Conservation (phyloP, 2,888 invertebrate genomes). For the Melipona bicolor region DNA sequence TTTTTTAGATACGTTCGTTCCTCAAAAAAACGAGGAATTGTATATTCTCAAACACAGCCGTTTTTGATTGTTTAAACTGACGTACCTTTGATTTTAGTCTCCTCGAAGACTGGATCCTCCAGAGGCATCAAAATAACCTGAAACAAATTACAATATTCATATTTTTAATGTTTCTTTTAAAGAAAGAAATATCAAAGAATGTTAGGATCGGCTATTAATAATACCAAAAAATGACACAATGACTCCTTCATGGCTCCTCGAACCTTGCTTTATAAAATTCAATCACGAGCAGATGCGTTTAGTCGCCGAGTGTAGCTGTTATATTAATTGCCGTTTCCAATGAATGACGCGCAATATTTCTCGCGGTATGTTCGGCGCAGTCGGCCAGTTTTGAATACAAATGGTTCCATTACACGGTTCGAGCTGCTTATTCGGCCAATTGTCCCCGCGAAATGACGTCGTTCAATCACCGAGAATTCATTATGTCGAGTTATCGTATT, state of each 20-base stretch:
- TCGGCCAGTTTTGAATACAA: constrained; percentile 55
- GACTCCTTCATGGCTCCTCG: not conserved
- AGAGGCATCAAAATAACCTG: not conserved
- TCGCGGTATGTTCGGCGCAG: constrained; percentile 26
- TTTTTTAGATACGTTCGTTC: no score
- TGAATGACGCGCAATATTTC: constrained; percentile 53
- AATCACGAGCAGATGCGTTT: not conserved
- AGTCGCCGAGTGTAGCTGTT: constrained; percentile 23
- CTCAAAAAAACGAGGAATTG: not conserved
- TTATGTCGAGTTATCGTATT: constrained; percentile 54
- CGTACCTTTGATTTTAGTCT: not conserved
- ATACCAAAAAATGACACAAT: not conserved
- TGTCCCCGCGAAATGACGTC: constrained; percentile 70
- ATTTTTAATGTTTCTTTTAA: not conserved
- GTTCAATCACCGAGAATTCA: constrained; percentile 67
- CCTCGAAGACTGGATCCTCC: not conserved
- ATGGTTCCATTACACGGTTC: constrained; percentile 53
- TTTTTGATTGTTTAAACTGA: not conserved
- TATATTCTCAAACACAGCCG: not conserved
- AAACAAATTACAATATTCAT: not conserved
- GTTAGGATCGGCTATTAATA: no score
- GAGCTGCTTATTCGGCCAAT: constrained; percentile 59
- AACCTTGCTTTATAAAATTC: not conserved
- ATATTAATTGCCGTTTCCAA: constrained; percentile 45
- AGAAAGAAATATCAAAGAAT: not conserved